Evolutionary conservation across 64 coral and sea anemone genomes (phyloP).

Genomic region (Platygyra sinensis): DNA sequence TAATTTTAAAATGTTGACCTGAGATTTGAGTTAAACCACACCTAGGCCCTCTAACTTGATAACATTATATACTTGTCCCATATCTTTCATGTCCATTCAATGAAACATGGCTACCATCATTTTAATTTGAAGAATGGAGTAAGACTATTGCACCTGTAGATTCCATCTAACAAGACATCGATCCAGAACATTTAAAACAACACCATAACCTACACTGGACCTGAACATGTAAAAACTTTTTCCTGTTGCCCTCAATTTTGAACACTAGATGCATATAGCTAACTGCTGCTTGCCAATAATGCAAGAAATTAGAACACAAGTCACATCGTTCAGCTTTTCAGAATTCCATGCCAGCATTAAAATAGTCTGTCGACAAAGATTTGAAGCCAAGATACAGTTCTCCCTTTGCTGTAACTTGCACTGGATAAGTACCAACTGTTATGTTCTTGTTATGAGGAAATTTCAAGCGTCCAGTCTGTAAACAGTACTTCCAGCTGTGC

Average conservation of each 20-base stretch:
- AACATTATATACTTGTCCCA: too few species aligned
- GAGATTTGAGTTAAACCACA: neutral
- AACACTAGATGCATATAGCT: too few species aligned
- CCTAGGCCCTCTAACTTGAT: too few species aligned
- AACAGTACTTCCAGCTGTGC: conserved; percentile 76
- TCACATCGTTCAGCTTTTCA: conserved; percentile 6
- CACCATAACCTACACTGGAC: neutral
- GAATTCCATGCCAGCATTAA: conserved; percentile 73
- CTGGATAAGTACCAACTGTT: conserved; percentile 68
- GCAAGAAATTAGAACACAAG: too few species aligned
- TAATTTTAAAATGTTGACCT: neutral
- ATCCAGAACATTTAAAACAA: neutral
- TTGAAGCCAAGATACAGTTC: conserved; percentile 66
- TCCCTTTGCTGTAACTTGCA: conserved; percentile 53
- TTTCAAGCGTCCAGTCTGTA: conserved; percentile 66
- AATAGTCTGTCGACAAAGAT: conserved; percentile 59
- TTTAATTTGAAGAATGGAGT: too few species aligned
- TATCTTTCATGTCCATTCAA: too few species aligned
- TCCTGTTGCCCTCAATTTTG: too few species aligned
- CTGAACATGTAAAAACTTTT: too few species aligned
- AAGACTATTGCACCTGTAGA: too few species aligned
- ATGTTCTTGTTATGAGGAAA: conserved; percentile 17
- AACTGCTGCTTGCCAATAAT: neutral
- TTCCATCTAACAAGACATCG: too few species aligned
- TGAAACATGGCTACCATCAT: too few species aligned